phyloP scores from a whole-genome alignment of 1,140 invertebrate genomes.

The Choristoneura fumiferana region DNA sequence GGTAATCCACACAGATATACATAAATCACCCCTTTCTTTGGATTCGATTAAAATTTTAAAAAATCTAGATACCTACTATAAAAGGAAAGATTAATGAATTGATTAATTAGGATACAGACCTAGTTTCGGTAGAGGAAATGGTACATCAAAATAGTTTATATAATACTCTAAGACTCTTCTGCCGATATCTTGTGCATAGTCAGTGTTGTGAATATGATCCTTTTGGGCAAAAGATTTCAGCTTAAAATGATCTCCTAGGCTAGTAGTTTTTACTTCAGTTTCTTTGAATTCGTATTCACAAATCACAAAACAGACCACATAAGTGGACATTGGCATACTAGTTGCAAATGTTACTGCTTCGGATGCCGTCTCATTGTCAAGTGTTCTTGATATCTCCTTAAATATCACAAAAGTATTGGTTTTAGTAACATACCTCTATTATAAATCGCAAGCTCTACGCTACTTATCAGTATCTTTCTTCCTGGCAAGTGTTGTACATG shows the following conservation, averaged over 20 bases:
- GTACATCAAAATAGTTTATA: conserved; percentile 90
- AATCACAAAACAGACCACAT: conserved; percentile 93
- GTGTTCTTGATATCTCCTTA: conserved; percentile 57
- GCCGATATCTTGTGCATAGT: conserved; percentile 89
- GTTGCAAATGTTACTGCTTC: conserved; percentile 85
- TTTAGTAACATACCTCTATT: too few relatives aligned
- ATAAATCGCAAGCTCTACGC: too few relatives aligned
- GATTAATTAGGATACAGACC: too few relatives aligned
- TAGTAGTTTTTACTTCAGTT: conserved; percentile 77
- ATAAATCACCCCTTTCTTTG: too few relatives aligned
- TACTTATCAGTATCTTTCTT: too few relatives aligned
- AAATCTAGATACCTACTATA: too few relatives aligned
- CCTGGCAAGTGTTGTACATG: too few relatives aligned
- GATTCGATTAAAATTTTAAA: too few relatives aligned
- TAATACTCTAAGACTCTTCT: conserved; percentile 91
- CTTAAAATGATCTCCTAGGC: conserved; percentile 78
- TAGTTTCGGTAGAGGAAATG: conserved; percentile 92
- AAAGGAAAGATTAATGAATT: too few relatives aligned
- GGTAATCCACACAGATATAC: too few relatives aligned
- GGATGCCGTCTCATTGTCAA: conserved; percentile 41
- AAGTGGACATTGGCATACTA: conserved; percentile 95
- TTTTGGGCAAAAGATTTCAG: conserved; percentile 87
- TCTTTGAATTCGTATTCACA: conserved; percentile 88
- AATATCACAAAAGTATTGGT: too few relatives aligned
- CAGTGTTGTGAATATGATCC: conserved; percentile 86